Percentiles rank a stretch among this genome's conserved stretches.
phyloP scores from a whole-genome alignment of 1,140 invertebrate species.

The Heliconius himera region DNA sequence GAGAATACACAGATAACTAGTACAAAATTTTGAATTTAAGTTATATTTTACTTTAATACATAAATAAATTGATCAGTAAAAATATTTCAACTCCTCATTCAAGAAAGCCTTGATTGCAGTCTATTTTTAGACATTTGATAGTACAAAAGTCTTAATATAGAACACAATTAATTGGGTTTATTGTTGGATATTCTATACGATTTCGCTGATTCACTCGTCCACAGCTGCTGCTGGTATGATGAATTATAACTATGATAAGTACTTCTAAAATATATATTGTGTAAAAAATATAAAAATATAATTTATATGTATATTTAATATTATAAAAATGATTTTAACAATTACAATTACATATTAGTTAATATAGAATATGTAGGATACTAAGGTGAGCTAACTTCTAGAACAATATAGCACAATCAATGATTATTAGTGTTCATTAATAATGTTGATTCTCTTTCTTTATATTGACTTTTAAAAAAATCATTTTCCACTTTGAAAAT shows the following conservation, averaged over 20 bases:
- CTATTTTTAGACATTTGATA: conserved; percentile 28
- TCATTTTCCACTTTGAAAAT: neutral
- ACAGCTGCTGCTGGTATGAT: neutral
- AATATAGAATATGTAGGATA: too few relatives aligned
- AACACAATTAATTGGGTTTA: conserved; percentile 33
- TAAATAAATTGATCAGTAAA: neutral
- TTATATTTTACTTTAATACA: neutral
- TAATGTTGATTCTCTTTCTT: neutral
- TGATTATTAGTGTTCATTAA: too few relatives aligned
- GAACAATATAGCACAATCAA: too few relatives aligned
- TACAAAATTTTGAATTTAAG: too few relatives aligned
- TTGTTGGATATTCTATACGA: conserved; percentile 33
- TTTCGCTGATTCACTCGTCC: conserved; percentile 25
- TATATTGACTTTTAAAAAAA: neutral
- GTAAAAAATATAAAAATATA: too few relatives aligned
- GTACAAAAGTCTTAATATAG: conserved; percentile 32
- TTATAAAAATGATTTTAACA: too few relatives aligned
- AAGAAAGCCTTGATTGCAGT: conserved; percentile 12
- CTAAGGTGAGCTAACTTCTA: too few relatives aligned
- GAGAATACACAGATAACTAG: too few relatives aligned
- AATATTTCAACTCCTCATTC: neutral
- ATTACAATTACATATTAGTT: too few relatives aligned
- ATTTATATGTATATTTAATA: too few relatives aligned
- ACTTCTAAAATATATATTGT: too few relatives aligned
- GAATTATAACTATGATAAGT: neutral